Base-by-base conservation (phyloP, 2,797 vertebrate species). In the Acanthopagrus latus region DNA sequence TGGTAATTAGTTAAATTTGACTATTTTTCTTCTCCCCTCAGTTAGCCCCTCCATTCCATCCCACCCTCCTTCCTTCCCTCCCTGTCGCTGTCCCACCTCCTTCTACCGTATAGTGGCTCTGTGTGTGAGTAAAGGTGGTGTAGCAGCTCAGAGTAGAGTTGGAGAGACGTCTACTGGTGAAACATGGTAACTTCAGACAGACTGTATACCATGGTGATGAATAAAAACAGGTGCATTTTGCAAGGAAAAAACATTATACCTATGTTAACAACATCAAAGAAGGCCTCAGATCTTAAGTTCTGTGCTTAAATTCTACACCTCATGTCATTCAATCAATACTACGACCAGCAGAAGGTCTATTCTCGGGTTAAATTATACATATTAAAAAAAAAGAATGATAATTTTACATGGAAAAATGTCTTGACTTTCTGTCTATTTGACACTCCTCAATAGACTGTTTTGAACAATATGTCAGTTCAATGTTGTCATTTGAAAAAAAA, bases 81-180 rank as follows among this genome's bases (percentile, higher is more conserved):
- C 67, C 65, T 16, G 44, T 46, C 13, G 3, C 63, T 64, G 41
- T 59, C 69, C 71, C 25, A 25, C 46, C 67, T 73, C 73, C 44
- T 17, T 23, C 59, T 46, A 8, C 27, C 17, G 7, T 21, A 27
- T 21, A 33, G 38, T 33, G 18, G 4, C 5, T 82, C 43, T 64
- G 27, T 70, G 52, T 27, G 7, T 5, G 2, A 50, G 65, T 23
- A 7, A 23, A 58, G 27, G 29, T n/a, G 23, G 21, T 16, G 50
- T 12, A 20, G 54, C 51, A 43, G 52, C 56, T 51, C 46, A 78
- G 29, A 50, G 72, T 82, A 75, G 90, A 75, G 85, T 50, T 70
- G 51, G 85, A 88, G 91, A 83, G 92, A 93, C 92, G 79, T 84
- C 91, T 93, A 48, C 86, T 92, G 92, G 89, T 77, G 44, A 80